Percentiles rank a stretch among this genome's conserved stretches.
phyloP scores from a whole-genome alignment of 2,888 invertebrate species.

The Sminthurinus aureus region DNA sequence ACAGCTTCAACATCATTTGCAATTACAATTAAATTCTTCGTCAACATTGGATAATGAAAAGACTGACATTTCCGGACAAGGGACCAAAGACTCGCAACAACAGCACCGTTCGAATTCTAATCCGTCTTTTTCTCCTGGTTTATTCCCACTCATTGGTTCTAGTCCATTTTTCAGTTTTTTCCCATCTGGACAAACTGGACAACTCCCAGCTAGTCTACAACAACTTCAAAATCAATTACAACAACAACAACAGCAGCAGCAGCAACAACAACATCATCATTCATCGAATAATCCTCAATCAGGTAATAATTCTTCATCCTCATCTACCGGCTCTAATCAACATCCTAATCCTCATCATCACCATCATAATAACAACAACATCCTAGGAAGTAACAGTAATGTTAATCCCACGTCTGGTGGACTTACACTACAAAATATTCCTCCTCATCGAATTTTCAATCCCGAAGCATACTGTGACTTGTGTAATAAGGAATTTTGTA shows the following conservation, averaged over 20 bases:
- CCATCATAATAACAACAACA: constrained; percentile 30
- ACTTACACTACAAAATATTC: constrained; percentile 45
- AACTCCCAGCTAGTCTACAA: constrained; percentile 12
- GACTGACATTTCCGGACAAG: background rate
- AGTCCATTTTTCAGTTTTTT: constrained; percentile 55
- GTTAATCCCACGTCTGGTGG: background rate
- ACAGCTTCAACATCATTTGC: constrained; percentile 37
- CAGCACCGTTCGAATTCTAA: constrained; percentile 28
- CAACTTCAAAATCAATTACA: constrained; percentile 15
- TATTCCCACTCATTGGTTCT: constrained; percentile 54
- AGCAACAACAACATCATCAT: constrained; percentile 45
- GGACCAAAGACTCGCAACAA: background rate
- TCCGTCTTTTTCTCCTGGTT: constrained; percentile 54
- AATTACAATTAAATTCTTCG: too few species aligned
- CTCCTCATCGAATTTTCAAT: constrained; percentile 79
- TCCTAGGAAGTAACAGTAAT: constrained; percentile 15
- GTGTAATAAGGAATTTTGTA: constrained; percentile 98
- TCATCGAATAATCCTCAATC: constrained; percentile 23
- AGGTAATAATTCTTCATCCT: constrained; percentile 45
- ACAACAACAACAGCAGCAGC: constrained; percentile 22
- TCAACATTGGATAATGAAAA: too few species aligned
- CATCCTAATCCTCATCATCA: background rate
- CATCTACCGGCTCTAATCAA: constrained; percentile 48
- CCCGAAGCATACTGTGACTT: constrained; percentile 97
- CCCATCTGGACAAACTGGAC: constrained; percentile 35